Conservation (phyloP, 2,797 vertebrate genomes). For the Sebastes itinus region DNA sequence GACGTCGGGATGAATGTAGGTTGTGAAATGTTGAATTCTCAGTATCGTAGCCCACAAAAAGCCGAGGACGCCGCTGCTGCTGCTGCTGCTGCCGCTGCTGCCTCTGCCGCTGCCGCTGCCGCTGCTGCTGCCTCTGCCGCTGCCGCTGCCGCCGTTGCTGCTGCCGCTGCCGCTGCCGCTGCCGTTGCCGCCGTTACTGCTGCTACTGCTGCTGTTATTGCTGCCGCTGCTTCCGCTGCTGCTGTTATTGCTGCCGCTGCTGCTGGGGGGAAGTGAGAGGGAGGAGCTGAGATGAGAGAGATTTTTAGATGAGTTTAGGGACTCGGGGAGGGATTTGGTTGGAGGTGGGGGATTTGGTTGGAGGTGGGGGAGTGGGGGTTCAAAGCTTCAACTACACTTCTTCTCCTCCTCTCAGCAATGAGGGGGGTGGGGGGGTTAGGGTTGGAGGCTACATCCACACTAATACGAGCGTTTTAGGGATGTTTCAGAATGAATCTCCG, state of each 20-base stretch:
- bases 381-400: conserved; percentile 8
- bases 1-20: no score
- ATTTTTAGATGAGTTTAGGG: conserved; percentile 63
- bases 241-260: no score
- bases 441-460: no score
- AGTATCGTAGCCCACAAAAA: no score
- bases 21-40: no score
- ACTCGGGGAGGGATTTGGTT: conserved; percentile 46
- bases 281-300: conserved; percentile 52
- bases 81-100: fast-evolving
- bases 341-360: background rate
- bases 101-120: fast-evolving
- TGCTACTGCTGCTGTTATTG: no score
- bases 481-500: no score
- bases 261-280: background rate
- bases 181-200: fast-evolving
- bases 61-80: no score
- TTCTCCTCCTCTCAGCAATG: background rate
- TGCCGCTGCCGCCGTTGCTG: fast-evolving
- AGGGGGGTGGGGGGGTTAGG: background rate
- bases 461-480: no score
- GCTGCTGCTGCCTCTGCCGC: no score
- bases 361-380: background rate
- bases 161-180: fast-evolving
- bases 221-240: fast-evolving